Base-by-base conservation (phyloP, 2,113 vertebrate genomes). In the Daubentonia madagascariensis region DNA sequence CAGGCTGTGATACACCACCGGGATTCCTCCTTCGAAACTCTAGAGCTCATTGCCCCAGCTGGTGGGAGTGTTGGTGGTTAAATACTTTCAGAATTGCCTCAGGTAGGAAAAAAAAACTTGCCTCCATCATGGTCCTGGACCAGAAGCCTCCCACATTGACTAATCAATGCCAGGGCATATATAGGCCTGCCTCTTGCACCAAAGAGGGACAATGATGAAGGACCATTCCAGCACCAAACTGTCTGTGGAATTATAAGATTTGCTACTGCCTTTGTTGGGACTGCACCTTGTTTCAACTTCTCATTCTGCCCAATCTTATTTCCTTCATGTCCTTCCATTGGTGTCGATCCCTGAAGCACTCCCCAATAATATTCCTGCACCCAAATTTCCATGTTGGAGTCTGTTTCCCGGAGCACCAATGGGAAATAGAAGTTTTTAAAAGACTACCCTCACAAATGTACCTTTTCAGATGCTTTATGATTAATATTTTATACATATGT, bases 1-100 rank as follows among this genome's bases (percentile, higher is more conserved):
- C 22, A n/a, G 8, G 1, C 2, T 81, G 17, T 30, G 4, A 16
- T 30, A 13, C 35, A 3, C 5, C 8, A 50, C 5, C 1, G 2
- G 4, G 16, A 48, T 43, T 72, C 16, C 35, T 63, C 32, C 20
- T 67, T 52, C 28, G 30, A 25, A 17, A 2, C 3, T 30, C 1
- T 12, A 8, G 11, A 57, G 11, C 6, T 68, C 35, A 28, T 1
- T 37, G 4, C 9, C 12, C 14, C 35, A 40, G 30, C 5, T 16
- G 6, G n/a, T 37, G 12, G 25, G 23, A 25, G 9, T 54, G 14
- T 30, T 50, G 22, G 40, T 50, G 32, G 25, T n/a, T 61, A 54
- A 88, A 54, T 25, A 2, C 12, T 85, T 85, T 89, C 11, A 81
- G 1, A 13, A 76, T 14, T 61, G 20, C 11, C 6, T 54, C 23